Conservation (phyloP, 2,797 vertebrate genomes). For the Chelon labrosus region DNA sequence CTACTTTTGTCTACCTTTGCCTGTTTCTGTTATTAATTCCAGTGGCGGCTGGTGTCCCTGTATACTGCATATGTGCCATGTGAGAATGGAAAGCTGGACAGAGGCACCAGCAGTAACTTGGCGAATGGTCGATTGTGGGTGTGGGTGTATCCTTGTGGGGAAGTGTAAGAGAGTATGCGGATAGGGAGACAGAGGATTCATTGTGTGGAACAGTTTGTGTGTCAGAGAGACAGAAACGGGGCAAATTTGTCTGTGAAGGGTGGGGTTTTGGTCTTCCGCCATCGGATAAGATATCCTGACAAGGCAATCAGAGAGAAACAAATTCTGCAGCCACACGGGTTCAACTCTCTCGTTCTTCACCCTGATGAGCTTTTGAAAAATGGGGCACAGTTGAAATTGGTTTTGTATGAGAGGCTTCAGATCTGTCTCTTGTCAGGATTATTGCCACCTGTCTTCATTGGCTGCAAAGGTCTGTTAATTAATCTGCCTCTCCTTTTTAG, state of each 20-base stretch:
- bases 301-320: slow-evolving; percentile 86
- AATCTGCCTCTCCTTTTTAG: slow-evolving; percentile 78
- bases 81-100: slow-evolving; percentile 19
- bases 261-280: slow-evolving; percentile 82
- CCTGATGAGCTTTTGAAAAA: slow-evolving; percentile 88
- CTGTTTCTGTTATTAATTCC: slow-evolving; percentile 8
- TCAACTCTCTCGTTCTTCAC: slow-evolving; percentile 83
- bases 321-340: slow-evolving; percentile 79
- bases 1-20: slow-evolving; percentile 1
- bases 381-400: slow-evolving; percentile 84
- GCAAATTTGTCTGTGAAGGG: slow-evolving; percentile 68
- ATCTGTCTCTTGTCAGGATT: slow-evolving; percentile 86
- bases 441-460: slow-evolving; percentile 89
- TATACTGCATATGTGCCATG: background rate
- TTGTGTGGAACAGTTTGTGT: slow-evolving; percentile 59
- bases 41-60: background rate
- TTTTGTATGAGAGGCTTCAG: slow-evolving; percentile 85
- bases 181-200: slow-evolving; percentile 53
- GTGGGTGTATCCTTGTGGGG: slow-evolving; percentile 28
- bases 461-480: slow-evolving; percentile 84
- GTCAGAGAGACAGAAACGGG: slow-evolving; percentile 45
- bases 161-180: slow-evolving; percentile 38
- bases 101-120: slow-evolving; percentile 16
- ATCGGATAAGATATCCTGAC: slow-evolving; percentile 86
- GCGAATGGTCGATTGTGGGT: slow-evolving; percentile 17